phyloP scores from a whole-genome alignment of 2,797 vertebrate species.

The Diplodus puntazzo region DNA sequence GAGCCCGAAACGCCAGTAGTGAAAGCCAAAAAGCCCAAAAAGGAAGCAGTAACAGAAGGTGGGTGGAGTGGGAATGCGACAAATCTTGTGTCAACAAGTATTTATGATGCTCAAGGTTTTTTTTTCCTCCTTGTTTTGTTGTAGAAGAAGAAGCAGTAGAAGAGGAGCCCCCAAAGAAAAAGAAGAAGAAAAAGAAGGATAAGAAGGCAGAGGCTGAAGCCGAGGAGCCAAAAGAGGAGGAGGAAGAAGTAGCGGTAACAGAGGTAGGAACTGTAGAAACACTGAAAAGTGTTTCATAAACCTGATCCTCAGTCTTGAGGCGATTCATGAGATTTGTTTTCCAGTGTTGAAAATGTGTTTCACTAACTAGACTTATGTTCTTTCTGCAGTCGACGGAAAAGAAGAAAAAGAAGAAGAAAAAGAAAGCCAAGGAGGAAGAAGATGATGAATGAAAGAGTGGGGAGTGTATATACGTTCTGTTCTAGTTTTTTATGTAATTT shows the following conservation, averaged over 20 bases:
- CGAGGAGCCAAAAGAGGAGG: conserved; percentile 46
- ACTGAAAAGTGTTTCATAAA: background rate
- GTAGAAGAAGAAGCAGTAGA: conserved; percentile 63
- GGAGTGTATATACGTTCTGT: conserved; percentile 65
- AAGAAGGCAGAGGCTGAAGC: conserved; percentile 55
- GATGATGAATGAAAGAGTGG: conserved; percentile 84
- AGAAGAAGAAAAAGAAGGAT: conserved; percentile 87
- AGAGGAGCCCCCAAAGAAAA: conserved; percentile 84
- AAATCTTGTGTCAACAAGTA: rapidly evolving
- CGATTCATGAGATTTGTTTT: background rate
- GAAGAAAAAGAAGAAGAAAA: conserved; percentile 84
- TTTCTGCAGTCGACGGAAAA: conserved; percentile 77
- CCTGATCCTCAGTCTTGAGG: too few relatives aligned
- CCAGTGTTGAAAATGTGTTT: background rate
- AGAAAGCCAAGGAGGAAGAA: conserved; percentile 76
- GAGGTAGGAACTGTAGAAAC: conserved; percentile 56
- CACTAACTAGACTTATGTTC: background rate
- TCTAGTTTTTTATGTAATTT: conserved; percentile 55
- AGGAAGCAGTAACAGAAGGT: conserved; percentile 79
- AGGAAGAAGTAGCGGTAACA: conserved; percentile 27
- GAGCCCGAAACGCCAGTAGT: conserved; percentile 68
- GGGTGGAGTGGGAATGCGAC: conserved; percentile 34
- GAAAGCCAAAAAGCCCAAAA: conserved; percentile 93
- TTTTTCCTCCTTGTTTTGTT: background rate
- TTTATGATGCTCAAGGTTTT: background rate